phyloP scores from a whole-genome alignment of 2,113 vertebrate genomes.

The Orthonyx spaldingii region DNA sequence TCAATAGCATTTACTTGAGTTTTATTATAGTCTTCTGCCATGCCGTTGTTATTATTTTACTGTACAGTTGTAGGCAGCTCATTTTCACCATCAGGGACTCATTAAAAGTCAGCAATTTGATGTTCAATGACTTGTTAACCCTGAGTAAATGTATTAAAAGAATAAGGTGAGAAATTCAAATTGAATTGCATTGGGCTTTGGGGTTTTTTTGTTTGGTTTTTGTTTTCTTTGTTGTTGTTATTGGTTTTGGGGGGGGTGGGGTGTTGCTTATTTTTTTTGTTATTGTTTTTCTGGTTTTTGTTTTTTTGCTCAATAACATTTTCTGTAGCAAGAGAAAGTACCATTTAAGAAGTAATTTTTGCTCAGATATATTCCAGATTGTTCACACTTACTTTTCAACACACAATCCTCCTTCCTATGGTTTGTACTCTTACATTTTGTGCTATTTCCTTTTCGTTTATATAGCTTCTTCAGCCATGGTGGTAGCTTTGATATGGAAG shows the following conservation, averaged over 20 bases:
- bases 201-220: not conserved
- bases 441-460: not conserved
- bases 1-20: conserved; percentile 55
- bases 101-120: conserved; percentile 74
- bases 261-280: conserved; percentile 19
- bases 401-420: not conserved
- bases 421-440: not conserved
- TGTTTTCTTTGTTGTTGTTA: no score
- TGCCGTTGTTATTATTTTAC: conserved; percentile 61
- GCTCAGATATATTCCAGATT: conserved; percentile 53
- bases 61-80: conserved; percentile 63
- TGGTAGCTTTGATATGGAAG: not conserved
- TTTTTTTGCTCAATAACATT: conserved; percentile 46
- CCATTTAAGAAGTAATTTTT: conserved; percentile 68
- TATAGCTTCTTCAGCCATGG: not conserved
- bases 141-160: conserved; percentile 77
- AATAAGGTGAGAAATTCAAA: conserved; percentile 73
- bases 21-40: conserved; percentile 57
- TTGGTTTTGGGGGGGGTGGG: no score
- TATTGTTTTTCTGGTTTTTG: not conserved
- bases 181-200: conserved; percentile 43
- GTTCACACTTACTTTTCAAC: conserved; percentile 40
- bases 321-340: conserved; percentile 53
- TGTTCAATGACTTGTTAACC: conserved; percentile 77
- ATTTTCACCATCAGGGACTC: conserved; percentile 65